These are phyloP conservation scores for Sinotaia quadrata DNA, from an alignment of 2,888 invertebrate genomes.

Conservation along the genomic window DNA sequence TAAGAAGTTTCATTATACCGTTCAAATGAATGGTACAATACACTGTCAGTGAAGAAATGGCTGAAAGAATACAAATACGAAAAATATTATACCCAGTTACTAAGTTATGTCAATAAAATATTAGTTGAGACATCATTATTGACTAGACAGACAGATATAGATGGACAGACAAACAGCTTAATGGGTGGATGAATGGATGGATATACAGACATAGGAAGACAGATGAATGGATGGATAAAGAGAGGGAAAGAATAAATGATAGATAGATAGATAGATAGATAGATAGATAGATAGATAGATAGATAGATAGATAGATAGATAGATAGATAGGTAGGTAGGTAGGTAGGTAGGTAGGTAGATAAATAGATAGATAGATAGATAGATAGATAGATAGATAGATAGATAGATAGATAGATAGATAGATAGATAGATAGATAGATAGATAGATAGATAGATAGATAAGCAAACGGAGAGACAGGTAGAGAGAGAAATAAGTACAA, in stretches of 20 bases:
- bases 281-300: conserved; percentile 9
- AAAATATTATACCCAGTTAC: too few species aligned
- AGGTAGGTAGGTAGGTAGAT: too few species aligned
- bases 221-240: background rate
- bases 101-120: too few species aligned
- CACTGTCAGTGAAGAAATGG: too few species aligned
- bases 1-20: too few species aligned
- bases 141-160: conserved; percentile 1
- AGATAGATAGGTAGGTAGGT: too few species aligned
- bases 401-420: background rate
- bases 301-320: background rate
- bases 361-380: too few species aligned
- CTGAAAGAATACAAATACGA: too few species aligned
- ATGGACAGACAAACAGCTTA: background rate
- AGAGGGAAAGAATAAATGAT: too few species aligned
- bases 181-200: background rate
- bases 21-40: too few species aligned
- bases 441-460: conserved; percentile 5
- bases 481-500: background rate
- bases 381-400: background rate
- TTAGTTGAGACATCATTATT: too few species aligned
- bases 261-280: conserved; percentile 9
- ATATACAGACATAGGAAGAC: background rate
- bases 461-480: background rate
- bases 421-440: background rate